Conservation (phyloP, 2,113 vertebrate species). For the Toxotes jaculatrix region DNA sequence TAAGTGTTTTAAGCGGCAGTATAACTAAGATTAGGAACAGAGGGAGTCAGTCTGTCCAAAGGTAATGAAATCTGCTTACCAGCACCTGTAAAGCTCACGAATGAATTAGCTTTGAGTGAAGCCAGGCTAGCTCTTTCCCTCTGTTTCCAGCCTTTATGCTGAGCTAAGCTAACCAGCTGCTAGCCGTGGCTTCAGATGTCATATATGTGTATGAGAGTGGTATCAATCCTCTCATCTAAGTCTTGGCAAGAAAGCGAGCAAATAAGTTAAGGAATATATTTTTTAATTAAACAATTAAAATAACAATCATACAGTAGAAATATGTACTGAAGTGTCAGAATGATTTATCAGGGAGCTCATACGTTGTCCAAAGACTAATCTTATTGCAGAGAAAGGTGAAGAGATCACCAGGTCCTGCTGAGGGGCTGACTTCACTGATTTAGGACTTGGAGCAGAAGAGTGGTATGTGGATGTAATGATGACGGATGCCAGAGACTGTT, state of each 20-base stretch:
- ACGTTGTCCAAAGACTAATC: neutral
- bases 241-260: too few species aligned
- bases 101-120: neutral
- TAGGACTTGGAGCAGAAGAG: neutral
- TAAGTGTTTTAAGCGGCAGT: neutral
- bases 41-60: too few species aligned
- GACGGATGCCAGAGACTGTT: neutral
- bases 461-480: neutral
- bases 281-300: neutral
- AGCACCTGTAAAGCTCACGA: neutral
- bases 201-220: too few species aligned
- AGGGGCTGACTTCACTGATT: neutral
- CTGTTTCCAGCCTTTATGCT: neutral
- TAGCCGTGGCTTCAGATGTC: too few species aligned
- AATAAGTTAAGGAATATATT: neutral
- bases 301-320: neutral
- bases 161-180: too few species aligned
- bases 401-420: slow-evolving; percentile 1
- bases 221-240: too few species aligned
- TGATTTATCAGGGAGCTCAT: neutral
- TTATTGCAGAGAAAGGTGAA: neutral
- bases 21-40: neutral
- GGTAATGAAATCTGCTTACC: too few species aligned
- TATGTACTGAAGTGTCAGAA: neutral
- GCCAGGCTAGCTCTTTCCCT: neutral